Evolutionary conservation across 1,140 invertebrate genomes (phyloP).

Genomic region (Melitaea cinxia): DNA sequence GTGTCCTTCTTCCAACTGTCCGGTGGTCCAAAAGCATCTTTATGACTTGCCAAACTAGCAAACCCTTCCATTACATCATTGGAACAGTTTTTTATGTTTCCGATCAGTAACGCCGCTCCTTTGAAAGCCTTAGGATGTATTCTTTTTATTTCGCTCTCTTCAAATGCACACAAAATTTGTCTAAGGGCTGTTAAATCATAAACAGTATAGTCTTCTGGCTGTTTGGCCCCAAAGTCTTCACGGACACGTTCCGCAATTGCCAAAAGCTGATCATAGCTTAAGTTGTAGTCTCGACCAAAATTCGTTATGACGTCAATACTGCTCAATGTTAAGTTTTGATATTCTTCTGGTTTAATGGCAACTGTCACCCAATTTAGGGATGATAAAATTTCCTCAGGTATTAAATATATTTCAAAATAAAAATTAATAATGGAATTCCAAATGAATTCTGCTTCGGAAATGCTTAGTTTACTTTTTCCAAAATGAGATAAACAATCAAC

Average conservation of each 20-base stretch:
- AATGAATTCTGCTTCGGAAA: conserved; percentile 56
- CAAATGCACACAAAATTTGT: conserved; percentile 80
- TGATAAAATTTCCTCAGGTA: conserved; percentile 71
- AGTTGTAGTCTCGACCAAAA: conserved; percentile 75
- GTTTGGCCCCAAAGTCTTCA: conserved; percentile 78
- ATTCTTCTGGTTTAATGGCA: conserved; percentile 69
- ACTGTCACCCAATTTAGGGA: conserved; percentile 75
- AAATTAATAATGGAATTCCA: conserved; percentile 61
- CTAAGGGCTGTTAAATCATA: conserved; percentile 76
- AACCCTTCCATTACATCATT: conserved; percentile 64
- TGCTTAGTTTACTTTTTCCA: conserved; percentile 49
- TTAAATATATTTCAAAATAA: conserved; percentile 53
- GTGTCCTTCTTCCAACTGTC: conserved; percentile 62
- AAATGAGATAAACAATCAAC: conserved; percentile 60
- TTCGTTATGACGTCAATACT: conserved; percentile 77
- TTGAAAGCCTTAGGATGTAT: conserved; percentile 78
- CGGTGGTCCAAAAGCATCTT: conserved; percentile 66
- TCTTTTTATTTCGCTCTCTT: conserved; percentile 67
- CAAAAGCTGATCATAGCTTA: conserved; percentile 63
- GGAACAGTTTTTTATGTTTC: conserved; percentile 66
- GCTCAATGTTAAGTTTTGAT: conserved; percentile 73
- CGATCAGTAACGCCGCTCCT: conserved; percentile 67
- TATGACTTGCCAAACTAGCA: conserved; percentile 63
- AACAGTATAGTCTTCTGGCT: conserved; percentile 76
- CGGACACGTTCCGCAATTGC: conserved; percentile 72